A percentile compares a stretch with the other conserved stretches of the same genome.
Conservation (phyloP, 2,113 vertebrate species). For the Siniperca chuatsi region DNA sequence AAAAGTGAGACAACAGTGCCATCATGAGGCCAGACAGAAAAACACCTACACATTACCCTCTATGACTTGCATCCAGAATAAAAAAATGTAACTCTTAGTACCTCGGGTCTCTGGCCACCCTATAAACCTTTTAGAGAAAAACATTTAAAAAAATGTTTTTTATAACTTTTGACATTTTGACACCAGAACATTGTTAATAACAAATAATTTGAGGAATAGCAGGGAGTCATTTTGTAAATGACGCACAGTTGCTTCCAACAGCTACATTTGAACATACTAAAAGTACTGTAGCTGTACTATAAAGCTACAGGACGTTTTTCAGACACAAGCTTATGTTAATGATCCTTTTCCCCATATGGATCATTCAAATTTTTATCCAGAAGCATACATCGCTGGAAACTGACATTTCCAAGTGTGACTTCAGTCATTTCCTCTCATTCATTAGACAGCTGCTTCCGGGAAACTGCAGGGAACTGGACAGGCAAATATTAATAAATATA, state of each 20-base stretch:
- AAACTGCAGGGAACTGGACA: constrained; percentile 18
- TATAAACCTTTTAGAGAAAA: too few relatives aligned
- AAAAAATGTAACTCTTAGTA: too few relatives aligned
- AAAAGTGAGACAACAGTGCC: too few relatives aligned
- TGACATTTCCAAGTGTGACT: constrained; percentile 14
- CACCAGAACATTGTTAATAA: too few relatives aligned
- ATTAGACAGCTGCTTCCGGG: constrained; percentile 26
- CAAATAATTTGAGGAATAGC: too few relatives aligned
- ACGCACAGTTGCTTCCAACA: not conserved
- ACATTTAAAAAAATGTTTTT: too few relatives aligned
- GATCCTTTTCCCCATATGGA: not conserved
- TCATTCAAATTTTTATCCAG: constrained; percentile 13
- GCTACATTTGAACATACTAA: not conserved
- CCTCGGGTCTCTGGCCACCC: too few relatives aligned
- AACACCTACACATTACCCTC: too few relatives aligned
- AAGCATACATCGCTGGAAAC: not conserved
- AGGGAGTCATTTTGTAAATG: not conserved
- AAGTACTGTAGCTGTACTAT: not conserved
- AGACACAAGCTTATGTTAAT: not conserved
- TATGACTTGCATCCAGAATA: too few relatives aligned
- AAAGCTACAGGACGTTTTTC: not conserved
- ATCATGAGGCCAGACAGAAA: too few relatives aligned
- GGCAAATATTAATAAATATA: constrained; percentile 55
- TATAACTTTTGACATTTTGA: too few relatives aligned
- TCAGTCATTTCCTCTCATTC: constrained; percentile 15